Evolutionary conservation across 2,797 vertebrate species (phyloP).

Genomic region (Melanogrammus aeglefinus): DNA sequence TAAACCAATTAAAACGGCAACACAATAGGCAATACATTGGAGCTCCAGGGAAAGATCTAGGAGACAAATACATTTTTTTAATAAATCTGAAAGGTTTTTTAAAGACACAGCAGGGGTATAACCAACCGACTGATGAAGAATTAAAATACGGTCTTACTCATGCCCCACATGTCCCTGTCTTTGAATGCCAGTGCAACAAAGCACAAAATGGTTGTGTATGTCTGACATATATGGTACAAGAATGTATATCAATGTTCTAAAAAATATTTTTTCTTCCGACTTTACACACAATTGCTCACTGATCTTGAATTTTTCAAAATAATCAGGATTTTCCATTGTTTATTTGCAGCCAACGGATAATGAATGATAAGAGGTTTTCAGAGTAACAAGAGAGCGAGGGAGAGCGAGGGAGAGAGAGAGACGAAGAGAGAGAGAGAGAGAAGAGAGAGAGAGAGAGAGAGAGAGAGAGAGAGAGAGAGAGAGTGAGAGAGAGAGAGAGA

Average conservation of each 20-base stretch:
- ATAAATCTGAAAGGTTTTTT: background rate
- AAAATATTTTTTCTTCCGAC: background rate
- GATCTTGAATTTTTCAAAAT: no score
- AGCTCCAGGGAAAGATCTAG: background rate
- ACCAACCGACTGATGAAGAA: background rate
- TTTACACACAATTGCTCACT: no score
- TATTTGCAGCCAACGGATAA: no score
- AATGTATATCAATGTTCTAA: background rate
- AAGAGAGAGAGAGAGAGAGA: no score
- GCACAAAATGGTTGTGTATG: background rate
- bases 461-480: no score
- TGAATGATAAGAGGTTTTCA: no score
- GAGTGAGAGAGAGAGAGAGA: no score
- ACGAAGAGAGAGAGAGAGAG: no score
- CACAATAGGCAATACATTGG: background rate
- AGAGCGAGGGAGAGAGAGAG: no score
- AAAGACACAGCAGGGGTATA: no score
- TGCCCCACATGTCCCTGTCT: background rate
- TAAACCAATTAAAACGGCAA: background rate
- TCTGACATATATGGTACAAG: background rate
- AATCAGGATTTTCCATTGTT: no score
- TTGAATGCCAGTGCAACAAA: background rate
- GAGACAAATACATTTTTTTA: background rate
- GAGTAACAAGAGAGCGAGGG: no score
- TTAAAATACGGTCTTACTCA: background rate